These are phyloP conservation scores for Clytia hemisphaerica DNA, from an alignment of 30 jellyfish, hydroid and myxozoan species.

Conservation along the genomic window DNA sequence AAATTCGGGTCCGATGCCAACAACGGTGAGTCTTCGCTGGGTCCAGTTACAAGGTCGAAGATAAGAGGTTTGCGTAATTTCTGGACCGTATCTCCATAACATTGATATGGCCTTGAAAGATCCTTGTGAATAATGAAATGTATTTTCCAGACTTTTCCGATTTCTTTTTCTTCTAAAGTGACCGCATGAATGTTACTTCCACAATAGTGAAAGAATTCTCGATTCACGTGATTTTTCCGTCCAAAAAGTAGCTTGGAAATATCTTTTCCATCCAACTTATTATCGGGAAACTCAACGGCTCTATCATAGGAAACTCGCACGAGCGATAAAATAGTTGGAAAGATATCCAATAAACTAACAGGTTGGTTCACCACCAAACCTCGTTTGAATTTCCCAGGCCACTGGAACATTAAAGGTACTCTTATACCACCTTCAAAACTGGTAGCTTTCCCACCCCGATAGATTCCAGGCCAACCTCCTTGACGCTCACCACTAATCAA, in stretches of 20 bases:
- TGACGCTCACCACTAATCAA: slow-evolving; percentile 48
- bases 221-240: background rate
- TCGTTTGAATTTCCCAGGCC: slow-evolving; percentile 40
- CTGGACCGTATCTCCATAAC: too few relatives aligned
- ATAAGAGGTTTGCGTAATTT: too few relatives aligned
- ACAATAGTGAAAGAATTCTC: slow-evolving; percentile 59
- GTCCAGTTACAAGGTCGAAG: too few relatives aligned
- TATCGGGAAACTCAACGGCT: too few relatives aligned
- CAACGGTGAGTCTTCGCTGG: too few relatives aligned
- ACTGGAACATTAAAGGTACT: slow-evolving; percentile 56
- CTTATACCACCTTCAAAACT: slow-evolving; percentile 79
- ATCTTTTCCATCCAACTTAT: slow-evolving; percentile 51
- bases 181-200: slow-evolving; percentile 61
- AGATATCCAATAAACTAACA: slow-evolving; percentile 59
- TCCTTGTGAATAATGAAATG: too few relatives aligned
- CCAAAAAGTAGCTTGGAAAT: slow-evolving; percentile 27
- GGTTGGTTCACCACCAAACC: slow-evolving; percentile 36
- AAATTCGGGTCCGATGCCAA: too few relatives aligned
- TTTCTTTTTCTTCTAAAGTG: slow-evolving; percentile 36
- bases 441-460: slow-evolving; percentile 50
- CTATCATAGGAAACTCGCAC: slow-evolving; percentile 4
- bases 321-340: slow-evolving; percentile 49
- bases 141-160: slow-evolving; percentile 53
- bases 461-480: slow-evolving; percentile 73
- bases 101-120: too few relatives aligned